Base-by-base conservation (phyloP, 1,140 invertebrate species). In the Brevipalpus yothersi region DNA sequence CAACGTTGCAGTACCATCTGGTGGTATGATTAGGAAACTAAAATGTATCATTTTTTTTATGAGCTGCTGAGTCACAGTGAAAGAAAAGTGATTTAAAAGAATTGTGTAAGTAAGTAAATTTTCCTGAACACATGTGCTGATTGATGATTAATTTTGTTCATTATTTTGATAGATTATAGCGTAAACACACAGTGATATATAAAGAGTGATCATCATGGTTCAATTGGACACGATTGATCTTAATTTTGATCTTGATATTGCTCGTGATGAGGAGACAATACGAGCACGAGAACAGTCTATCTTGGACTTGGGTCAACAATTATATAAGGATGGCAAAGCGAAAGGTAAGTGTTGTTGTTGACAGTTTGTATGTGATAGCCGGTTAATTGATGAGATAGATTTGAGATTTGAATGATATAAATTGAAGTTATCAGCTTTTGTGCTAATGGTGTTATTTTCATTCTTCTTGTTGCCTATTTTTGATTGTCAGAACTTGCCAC, bases 271-370 rank as follows among this genome's bases (percentile, higher is more conserved):
- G 15, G 53, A 55, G 39, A 19, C 40, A 39, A 41, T 55, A 11
- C 1, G 40, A 39, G 23, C 41, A 9, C n/a, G 41, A 42, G 60
- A 63, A 41, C 53, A 56, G 12, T 58, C 60, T 11, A 60, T 65
- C 53, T 72, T 92, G 53, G 83, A 90, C 67, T 75, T 92, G 42
- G 89, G 86, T 15, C 82, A 86, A 68, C 78, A 85, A 58, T 88
- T 90, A 68, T 86, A 88, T 71, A 86, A 88, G 67, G 47, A 40
- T 53, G 54, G 47, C 39, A 61, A 61, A 23, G 45, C 60, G 53
- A 23, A 61, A 61, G 60, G 53, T 62, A 58, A 59, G 56, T 60
- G n/a, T 13, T 13, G n/a, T 45, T 45, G n/a, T n/a, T 17, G 9
- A 19, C n/a, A 17, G n/a, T 51, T 8, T 31, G 31, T 31, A 5